Conservation (phyloP, 2,888 invertebrate genomes). For the Zaprionus bogoriensis region DNA sequence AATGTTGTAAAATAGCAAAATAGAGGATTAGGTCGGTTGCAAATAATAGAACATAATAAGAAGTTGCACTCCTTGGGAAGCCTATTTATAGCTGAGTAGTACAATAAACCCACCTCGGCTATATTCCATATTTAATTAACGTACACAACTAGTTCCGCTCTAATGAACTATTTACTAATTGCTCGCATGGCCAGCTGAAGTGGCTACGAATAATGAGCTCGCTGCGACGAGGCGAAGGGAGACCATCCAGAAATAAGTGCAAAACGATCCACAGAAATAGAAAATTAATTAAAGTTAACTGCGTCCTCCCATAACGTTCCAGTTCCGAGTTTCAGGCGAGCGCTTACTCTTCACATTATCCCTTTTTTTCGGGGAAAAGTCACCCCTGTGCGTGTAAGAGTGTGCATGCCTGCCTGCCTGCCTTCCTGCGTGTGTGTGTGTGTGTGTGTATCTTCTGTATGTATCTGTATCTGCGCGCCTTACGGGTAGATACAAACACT, state of each 20-base stretch:
- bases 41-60: not conserved
- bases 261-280: slow-evolving; percentile 22
- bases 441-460: slow-evolving; percentile 28
- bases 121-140: not conserved
- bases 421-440: slow-evolving; percentile 13
- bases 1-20: not conserved
- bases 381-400: slow-evolving; percentile 50
- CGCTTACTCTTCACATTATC: slow-evolving; percentile 51
- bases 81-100: no score
- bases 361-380: slow-evolving; percentile 59
- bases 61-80: not conserved
- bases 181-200: not conserved
- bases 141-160: not conserved
- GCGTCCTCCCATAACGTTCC: slow-evolving; percentile 17
- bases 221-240: not conserved
- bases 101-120: not conserved
- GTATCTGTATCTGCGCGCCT: slow-evolving; percentile 40
- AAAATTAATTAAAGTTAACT: slow-evolving; percentile 73
- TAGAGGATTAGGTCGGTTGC: no score
- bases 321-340: slow-evolving; percentile 4
- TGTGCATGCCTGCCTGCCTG: slow-evolving; percentile 13
- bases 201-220: not conserved
- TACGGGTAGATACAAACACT: slow-evolving; percentile 62
- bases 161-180: not conserved
- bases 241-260: not conserved